Evolutionary conservation across 2,888 invertebrate genomes (phyloP), one percentile per base, ranked within the genome.

Genomic region (Corythucha ciliata): DNA sequence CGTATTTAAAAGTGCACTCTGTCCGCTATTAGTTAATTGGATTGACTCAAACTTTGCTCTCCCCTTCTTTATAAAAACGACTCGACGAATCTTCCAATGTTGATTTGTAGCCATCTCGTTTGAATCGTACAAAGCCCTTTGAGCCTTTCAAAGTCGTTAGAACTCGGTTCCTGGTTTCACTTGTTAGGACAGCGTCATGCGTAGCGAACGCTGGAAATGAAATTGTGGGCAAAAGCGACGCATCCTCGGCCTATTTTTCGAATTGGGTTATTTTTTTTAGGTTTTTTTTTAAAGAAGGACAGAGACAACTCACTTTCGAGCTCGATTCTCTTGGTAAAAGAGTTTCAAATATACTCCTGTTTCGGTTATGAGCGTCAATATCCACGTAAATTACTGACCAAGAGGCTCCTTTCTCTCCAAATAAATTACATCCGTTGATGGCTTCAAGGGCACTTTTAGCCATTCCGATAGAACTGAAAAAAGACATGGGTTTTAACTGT

Each of bases 331-430:
- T 76, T 0, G 98, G 98, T 32, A 96, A 72, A 75, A 98, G 81
- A 0, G 96, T 94, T 73, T 98, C 97, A 69, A 98, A 97, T 62
- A 97, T 98, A 68, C 94, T 97, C 62, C 97, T 76, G 70, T 99
- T 99, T 49, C 98, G 77, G 70, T 97, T 97, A 68, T 99, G 98
- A 1, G 98, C 98, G 72, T 99, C 98, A 63, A 98, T 97, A 66
- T 98, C 98, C 2, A 97, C 96, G 69, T 97, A 98, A 49, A 98
- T 86, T 1, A 98, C 97, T 62, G 94, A 94, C 88, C 94, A 96
- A 0, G 93, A 88, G 1, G 96, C 93, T 16, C 97, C 97, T 63
- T 90, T 88, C 61, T 92, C 91, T 1, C 98, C 98, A 69, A 94
- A 98, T 58, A 98, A 73, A 71, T 99, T 98, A 66, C 92, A 94